Evolutionary conservation across 2,113 vertebrate genomes (phyloP).

Genomic region (Archocentrus centrarchus): DNA sequence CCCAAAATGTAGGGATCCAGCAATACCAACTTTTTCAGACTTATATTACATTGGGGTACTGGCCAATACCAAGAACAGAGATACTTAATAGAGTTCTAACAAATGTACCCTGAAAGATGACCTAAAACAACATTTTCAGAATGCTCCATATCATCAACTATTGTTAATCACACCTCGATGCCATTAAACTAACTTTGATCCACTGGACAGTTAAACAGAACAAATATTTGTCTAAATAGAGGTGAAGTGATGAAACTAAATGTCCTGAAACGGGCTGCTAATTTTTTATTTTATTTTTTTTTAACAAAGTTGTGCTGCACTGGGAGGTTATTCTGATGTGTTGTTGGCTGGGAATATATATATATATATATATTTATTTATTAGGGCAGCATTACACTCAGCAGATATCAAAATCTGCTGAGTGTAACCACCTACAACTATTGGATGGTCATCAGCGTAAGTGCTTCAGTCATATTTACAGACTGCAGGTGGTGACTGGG

Average conservation of each 20-base stretch:
- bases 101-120: neutral
- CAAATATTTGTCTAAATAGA: neutral
- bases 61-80: neutral
- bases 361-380: too few species aligned
- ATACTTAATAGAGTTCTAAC: neutral
- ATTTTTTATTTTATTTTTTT: neutral
- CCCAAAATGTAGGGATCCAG: neutral
- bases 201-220: neutral
- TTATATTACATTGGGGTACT: neutral
- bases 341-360: too few species aligned
- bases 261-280: neutral
- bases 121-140: too few species aligned
- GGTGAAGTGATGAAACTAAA: neutral
- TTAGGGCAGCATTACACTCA: too few species aligned
- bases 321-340: too few species aligned
- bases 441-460: too few species aligned
- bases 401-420: too few species aligned
- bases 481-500: neutral
- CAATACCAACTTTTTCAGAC: neutral
- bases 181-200: neutral
- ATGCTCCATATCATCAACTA: neutral
- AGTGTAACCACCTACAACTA: too few species aligned
- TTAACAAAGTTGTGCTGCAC: too few species aligned
- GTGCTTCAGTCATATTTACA: neutral
- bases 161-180: neutral